Evolutionary conservation across 2,797 vertebrate genomes (phyloP).

Genomic region (Oophaga sylvatica): DNA sequence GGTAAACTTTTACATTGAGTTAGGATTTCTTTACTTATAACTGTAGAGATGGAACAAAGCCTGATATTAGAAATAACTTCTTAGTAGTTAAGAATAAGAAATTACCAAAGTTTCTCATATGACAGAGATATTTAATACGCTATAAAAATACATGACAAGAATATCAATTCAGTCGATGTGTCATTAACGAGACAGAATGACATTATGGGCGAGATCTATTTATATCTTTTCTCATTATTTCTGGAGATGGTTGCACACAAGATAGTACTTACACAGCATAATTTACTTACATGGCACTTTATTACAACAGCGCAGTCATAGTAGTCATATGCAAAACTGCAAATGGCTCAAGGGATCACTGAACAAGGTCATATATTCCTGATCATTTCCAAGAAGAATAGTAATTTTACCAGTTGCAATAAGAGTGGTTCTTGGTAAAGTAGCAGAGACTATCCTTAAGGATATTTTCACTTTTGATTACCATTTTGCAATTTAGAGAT

Average conservation of each 20-base stretch:
- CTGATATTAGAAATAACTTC: neutral
- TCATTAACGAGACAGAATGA: constrained; percentile 56
- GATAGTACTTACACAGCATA: constrained; percentile 46
- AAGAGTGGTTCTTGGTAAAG: neutral
- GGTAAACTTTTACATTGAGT: neutral
- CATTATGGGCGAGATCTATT: constrained; percentile 50
- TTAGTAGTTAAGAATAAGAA: constrained; percentile 33
- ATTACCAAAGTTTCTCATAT: constrained; percentile 45
- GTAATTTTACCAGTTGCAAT: neutral
- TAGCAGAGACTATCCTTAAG: neutral
- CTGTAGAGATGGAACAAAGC: neutral
- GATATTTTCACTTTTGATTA: no score
- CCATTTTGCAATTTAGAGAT: no score
- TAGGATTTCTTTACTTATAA: neutral
- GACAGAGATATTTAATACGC: constrained; percentile 54
- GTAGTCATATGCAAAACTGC: constrained; percentile 23
- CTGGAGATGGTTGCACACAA: constrained; percentile 53
- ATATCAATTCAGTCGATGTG: constrained; percentile 42
- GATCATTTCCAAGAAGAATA: neutral
- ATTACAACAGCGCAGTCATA: constrained; percentile 32
- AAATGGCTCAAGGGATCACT: constrained; percentile 26
- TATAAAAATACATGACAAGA: constrained; percentile 56
- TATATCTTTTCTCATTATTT: constrained; percentile 55
- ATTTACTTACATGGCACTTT: constrained; percentile 54
- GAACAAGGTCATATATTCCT: constrained; percentile 44